Base-by-base conservation (phyloP, 2,113 vertebrate genomes). In the Rutilus rutilus region DNA sequence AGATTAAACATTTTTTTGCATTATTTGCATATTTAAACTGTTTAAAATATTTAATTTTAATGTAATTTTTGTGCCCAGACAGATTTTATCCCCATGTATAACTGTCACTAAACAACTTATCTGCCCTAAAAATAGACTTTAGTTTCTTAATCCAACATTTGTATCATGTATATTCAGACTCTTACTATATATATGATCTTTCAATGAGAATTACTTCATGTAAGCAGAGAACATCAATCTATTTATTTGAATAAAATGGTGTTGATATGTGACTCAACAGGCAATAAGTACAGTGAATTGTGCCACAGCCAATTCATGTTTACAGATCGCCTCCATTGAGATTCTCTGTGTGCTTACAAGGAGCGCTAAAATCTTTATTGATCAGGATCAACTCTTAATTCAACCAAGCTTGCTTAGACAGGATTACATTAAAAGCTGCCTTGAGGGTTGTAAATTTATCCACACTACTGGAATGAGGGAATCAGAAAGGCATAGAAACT, bases 301-400 rank as follows among this genome's bases (percentile, higher is more conserved):
- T 64, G 21, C 23, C 42, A 73, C 39, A 25, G 50, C 17, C 42
- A 69, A 52, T 82, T 81, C 15, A n/a, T 59, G 64, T 59, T 59
- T 21, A 79, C 62, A 71, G 33, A 67, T 69, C 47, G 6, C n/a
- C 39, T 25, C 54, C 60, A 65, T 19, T 65, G 52, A 77, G 78
- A 64, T 25, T 81, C 39, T 52, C 47, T 82, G 76, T 39, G 59
- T 25, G 59, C 21, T 33, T 60, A 71, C 47, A 85, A 71, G 25
- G 4, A 62, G 33, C 23, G 6, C 25, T 36, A 62, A 85, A 85
- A 85, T 78, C 83, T 85, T 67, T 87, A 88, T 33, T 86, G 78
- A 45, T 69, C 73, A 39, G 62, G 64, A 60, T 85, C 83, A 82
- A 62, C 42, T 83, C 64, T 52, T 74, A 64, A 86, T 83, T 64